Percentiles rank a stretch among this genome's conserved stretches.
Conservation (phyloP, 2,113 vertebrate genomes). For the Bungarus multicinctus region DNA sequence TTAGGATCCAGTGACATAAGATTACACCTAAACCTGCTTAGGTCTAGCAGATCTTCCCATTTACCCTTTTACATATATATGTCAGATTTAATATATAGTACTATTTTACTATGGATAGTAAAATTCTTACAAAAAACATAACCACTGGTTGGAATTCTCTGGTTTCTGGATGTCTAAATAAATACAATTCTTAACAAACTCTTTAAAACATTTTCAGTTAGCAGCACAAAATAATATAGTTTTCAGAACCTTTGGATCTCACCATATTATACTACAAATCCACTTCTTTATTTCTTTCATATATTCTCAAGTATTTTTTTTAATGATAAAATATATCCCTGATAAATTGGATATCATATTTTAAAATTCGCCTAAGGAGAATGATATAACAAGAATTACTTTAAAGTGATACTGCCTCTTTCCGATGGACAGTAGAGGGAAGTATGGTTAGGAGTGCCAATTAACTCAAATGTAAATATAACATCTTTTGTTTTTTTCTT, state of each 20-base stretch:
- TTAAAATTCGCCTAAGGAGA: neutral
- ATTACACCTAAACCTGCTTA: neutral
- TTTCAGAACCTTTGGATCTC: neutral
- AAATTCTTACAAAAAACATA: neutral
- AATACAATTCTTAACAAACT: neutral
- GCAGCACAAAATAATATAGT: neutral
- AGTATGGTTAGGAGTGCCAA: neutral
- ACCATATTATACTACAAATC: neutral
- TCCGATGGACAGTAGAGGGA: neutral
- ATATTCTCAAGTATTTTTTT: neutral
- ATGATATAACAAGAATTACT: neutral
- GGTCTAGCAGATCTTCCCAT: neutral
- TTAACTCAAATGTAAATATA: neutral
- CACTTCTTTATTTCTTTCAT: neutral
- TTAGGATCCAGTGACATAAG: neutral
- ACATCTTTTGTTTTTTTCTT: neutral
- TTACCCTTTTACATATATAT: neutral
- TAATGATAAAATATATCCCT: neutral
- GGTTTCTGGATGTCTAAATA: neutral
- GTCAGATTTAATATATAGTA: neutral
- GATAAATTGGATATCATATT: neutral
- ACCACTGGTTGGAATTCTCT: neutral
- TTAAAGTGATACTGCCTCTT: neutral
- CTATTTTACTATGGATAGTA: neutral
- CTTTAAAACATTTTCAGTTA: neutral